Conservation (phyloP, 1,140 invertebrate species). For the Scaptomyza montana region DNA sequence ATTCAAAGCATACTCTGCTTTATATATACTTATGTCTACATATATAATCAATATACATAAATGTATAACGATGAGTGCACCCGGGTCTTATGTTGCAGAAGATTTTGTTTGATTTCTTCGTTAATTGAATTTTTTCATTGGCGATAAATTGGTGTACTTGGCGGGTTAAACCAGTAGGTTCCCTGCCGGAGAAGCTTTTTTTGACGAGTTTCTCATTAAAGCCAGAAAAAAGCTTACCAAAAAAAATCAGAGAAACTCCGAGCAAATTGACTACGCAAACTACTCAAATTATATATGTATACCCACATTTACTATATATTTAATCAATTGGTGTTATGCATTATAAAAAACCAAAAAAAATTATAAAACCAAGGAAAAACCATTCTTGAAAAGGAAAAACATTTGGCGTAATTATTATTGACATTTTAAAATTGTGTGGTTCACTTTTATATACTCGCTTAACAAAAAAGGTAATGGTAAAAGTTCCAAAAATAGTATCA, state of each 20-base stretch:
- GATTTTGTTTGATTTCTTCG: slow-evolving; percentile 6
- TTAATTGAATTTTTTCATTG: slow-evolving; percentile 20
- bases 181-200: slow-evolving; percentile 34
- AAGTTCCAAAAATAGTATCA: not conserved
- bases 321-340: slow-evolving; percentile 64
- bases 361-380: slow-evolving; percentile 34
- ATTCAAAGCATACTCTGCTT: not conserved
- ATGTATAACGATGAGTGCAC: not conserved
- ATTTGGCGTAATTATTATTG: slow-evolving; percentile 54
- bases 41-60: not conserved
- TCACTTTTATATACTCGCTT: no score
- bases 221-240: not conserved
- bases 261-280: slow-evolving; percentile 29
- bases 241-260: not conserved
- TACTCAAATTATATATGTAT: slow-evolving; percentile 41
- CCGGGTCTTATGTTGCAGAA: not conserved
- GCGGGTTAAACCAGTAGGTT: slow-evolving; percentile 25
- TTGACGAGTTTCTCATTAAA: slow-evolving; percentile 3
- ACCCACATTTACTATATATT: slow-evolving; percentile 44
- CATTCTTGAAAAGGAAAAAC: slow-evolving; percentile 12
- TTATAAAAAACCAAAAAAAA: slow-evolving; percentile 54
- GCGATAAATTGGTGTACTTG: slow-evolving; percentile 30
- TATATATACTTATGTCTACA: slow-evolving; percentile 1
- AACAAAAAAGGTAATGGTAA: not conserved
- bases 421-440: not conserved